Evolutionary conservation across 2,113 vertebrate species (phyloP), one percentile per base, ranked within the genome.

Genomic region (Chlamydotis undulata): DNA sequence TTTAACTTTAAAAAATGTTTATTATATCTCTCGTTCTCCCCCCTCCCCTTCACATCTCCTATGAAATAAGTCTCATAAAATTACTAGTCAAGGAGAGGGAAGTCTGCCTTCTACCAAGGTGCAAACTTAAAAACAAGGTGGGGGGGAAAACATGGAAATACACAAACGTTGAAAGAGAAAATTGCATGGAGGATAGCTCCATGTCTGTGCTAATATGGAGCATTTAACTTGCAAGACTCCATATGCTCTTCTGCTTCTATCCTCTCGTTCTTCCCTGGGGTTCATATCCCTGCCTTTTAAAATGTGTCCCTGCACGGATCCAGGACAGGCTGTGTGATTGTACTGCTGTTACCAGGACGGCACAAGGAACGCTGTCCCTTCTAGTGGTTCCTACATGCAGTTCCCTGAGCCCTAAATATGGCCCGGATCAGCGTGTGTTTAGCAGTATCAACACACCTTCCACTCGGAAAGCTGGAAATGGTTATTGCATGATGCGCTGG

Each of bases 401-500:
- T 76, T 82, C 41, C 45, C 69, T 65, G 87, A 84, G 49, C 73
- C 24, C 52, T 39, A 47, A 79, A 43, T 3, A 5, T 7, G 37
- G 15, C 55, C 67, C 43, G 29, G 59, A 33, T 93, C 79, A 10
- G 29, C 26, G 75, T 47, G 59, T 69, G 22, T 33, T 80, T 15
- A 83, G 63, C 74, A 64, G 7, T 60, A 28, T 61, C 79, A 76
- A 33, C 78, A 60, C 39, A 33, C 43, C 57, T 89, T 86, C 82
- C 22, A 12, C 50, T 8, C 70, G 21, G 87, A 47, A 83, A 94
- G 78, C 87, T 93, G 92, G 93, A 89, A 96, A 75, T 71, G 39
- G 60, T 97, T 91, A 91, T 96, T 97, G 83, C 12, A 35, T 73
- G 79, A 47, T 75, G 87, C 4, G 10, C 41, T 81, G 92, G 47